A percentile compares a stretch with the other conserved stretches of the same genome.
Conservation (phyloP, 2,113 vertebrate genomes). For the Irena cyanogastra region DNA sequence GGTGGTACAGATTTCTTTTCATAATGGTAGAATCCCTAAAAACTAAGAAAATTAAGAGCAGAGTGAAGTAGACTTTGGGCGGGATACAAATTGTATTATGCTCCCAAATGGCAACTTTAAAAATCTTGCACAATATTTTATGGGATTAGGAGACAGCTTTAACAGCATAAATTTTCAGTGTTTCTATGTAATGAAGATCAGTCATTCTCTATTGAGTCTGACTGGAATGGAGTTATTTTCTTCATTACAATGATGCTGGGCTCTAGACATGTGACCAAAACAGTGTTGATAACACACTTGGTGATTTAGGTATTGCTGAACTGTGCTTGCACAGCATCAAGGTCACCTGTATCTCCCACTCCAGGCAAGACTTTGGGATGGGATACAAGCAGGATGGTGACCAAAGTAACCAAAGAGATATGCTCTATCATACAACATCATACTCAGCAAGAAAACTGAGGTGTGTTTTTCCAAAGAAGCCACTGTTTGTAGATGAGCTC, state of each 20-base stretch:
- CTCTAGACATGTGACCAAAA: neutral
- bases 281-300: accelerated
- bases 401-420: neutral
- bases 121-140: neutral
- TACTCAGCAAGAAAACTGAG: neutral
- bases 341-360: neutral
- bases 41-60: neutral
- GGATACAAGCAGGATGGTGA: neutral
- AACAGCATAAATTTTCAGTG: neutral
- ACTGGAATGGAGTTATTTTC: neutral
- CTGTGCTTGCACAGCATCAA: neutral
- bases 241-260: neutral
- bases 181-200: neutral
- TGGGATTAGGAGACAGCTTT: accelerated
- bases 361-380: neutral
- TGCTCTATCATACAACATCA: neutral
- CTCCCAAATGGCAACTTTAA: neutral
- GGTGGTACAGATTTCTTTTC: neutral
- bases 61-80: neutral
- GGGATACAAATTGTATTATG: neutral
- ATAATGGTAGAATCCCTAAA: neutral
- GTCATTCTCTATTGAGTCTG: neutral
- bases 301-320: neutral
- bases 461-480: neutral
- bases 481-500: neutral